These are phyloP conservation scores for Lophura nycthemera DNA, from an alignment of 2,113 vertebrate genomes.

Conservation along the genomic window DNA sequence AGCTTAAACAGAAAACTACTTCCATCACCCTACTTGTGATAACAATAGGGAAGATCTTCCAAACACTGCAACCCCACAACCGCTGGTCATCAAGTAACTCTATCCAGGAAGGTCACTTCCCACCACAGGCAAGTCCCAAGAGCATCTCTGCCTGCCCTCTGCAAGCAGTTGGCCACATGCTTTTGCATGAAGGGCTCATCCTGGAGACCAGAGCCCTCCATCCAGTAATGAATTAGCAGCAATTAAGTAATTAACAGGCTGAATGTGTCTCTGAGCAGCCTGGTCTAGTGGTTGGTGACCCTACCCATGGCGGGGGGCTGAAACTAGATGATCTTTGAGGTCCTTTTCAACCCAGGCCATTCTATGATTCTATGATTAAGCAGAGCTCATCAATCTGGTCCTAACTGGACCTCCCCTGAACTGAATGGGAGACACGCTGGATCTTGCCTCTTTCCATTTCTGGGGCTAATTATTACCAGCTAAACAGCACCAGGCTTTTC, in stretches of 20 bases:
- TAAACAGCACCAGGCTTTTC: slow-evolving; percentile 55
- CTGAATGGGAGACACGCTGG: background rate
- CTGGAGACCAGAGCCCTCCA: background rate
- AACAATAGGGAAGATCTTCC: background rate
- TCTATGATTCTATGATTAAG: background rate
- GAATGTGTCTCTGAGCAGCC: too few species aligned
- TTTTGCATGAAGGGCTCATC: background rate
- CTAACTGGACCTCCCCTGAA: slow-evolving; percentile 39
- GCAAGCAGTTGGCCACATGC: fast-evolving
- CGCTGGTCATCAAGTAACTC: background rate
- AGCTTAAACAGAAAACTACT: background rate
- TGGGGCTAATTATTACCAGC: slow-evolving; percentile 51
- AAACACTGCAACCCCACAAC: background rate
- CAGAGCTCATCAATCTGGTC: background rate
- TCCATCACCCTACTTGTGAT: background rate
- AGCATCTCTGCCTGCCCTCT: background rate
- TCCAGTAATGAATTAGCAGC: background rate
- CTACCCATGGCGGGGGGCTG: too few species aligned
- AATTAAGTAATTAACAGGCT: background rate
- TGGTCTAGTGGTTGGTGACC: too few species aligned
- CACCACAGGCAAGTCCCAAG: background rate
- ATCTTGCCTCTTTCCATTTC: background rate
- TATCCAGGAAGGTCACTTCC: background rate
- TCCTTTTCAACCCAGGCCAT: too few species aligned
- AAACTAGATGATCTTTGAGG: too few species aligned